Conservation (phyloP, 2,888 invertebrate genomes). For the Andrena marginata region DNA sequence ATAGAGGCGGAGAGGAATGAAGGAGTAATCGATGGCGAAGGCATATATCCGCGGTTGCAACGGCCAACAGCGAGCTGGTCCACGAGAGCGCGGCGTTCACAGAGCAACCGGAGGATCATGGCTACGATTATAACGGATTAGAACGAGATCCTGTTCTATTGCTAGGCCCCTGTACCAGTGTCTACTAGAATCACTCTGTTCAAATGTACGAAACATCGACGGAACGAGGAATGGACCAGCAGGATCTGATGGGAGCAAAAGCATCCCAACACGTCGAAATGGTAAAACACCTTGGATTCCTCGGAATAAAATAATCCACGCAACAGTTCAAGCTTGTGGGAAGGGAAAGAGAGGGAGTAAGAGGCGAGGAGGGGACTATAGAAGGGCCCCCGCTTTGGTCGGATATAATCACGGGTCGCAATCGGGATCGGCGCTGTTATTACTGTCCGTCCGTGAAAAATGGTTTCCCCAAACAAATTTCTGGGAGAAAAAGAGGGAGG, state of each 20-base stretch:
- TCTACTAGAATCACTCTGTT: not conserved
- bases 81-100: not conserved
- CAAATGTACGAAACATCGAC: not conserved
- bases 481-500: conserved; percentile 72
- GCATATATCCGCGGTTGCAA: conserved; percentile 47
- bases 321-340: conserved; percentile 20
- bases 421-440: conserved; percentile 80
- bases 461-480: conserved; percentile 83
- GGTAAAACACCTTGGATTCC: conserved; percentile 40
- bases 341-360: conserved; percentile 1
- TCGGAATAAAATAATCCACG: conserved; percentile 66
- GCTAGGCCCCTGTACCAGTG: not conserved
- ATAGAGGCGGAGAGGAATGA: conserved; percentile 61
- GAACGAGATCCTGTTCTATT: not conserved
- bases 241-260: not conserved
- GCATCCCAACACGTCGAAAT: not conserved
- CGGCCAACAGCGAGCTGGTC: conserved; percentile 28
- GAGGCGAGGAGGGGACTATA: conserved; percentile 8
- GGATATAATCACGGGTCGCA: conserved; percentile 71
- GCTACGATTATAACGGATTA: conserved; percentile 4
- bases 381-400: conserved; percentile 33
- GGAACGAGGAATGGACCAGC: not conserved
- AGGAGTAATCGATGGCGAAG: conserved; percentile 64
- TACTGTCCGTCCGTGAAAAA: conserved; percentile 81
- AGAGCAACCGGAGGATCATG: conserved; percentile 5